Percentiles rank a stretch among this genome's conserved stretches.
These are phyloP conservation scores for Thripadectes ignobilis DNA, from an alignment of 2,797 vertebrate species.

Conservation along the genomic window DNA sequence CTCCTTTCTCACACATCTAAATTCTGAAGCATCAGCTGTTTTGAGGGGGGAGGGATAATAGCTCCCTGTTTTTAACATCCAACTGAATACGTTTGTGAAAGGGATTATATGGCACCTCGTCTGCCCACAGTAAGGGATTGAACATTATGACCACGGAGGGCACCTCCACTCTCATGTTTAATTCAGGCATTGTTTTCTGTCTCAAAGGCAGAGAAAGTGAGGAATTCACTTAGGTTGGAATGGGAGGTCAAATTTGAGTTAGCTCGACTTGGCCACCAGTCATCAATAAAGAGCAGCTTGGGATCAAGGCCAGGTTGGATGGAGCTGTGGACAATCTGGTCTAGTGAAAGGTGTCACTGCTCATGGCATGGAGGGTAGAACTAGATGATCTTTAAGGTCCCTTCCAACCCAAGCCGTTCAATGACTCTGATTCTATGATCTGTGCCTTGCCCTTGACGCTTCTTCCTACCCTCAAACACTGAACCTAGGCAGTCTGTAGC, in stretches of 20 bases:
- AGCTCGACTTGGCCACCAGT: fast-evolving
- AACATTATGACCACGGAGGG: background rate
- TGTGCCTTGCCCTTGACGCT: background rate
- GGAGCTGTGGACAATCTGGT: background rate
- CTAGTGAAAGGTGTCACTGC: background rate
- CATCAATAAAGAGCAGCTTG: background rate
- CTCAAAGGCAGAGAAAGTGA: background rate
- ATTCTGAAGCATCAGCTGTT: constrained; percentile 48
- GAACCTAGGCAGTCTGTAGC: background rate
- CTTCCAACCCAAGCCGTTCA: background rate
- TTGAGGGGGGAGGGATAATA: constrained; percentile 25
- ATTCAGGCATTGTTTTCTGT: background rate
- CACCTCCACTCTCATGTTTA: constrained; percentile 4
- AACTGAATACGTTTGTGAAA: background rate
- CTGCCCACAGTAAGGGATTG: background rate
- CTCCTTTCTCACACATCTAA: constrained; percentile 18
- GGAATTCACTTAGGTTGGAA: background rate
- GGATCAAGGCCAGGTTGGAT: background rate
- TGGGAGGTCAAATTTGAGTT: background rate
- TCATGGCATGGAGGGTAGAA: background rate
- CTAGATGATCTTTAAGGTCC: background rate
- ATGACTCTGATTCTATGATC: background rate
- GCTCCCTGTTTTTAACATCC: constrained; percentile 29
- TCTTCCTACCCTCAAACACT: background rate
- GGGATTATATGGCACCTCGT: background rate